These are phyloP conservation scores for Romanogobio albipinnatus DNA, from an alignment of 2,113 vertebrate genomes.

Conservation along the genomic window DNA sequence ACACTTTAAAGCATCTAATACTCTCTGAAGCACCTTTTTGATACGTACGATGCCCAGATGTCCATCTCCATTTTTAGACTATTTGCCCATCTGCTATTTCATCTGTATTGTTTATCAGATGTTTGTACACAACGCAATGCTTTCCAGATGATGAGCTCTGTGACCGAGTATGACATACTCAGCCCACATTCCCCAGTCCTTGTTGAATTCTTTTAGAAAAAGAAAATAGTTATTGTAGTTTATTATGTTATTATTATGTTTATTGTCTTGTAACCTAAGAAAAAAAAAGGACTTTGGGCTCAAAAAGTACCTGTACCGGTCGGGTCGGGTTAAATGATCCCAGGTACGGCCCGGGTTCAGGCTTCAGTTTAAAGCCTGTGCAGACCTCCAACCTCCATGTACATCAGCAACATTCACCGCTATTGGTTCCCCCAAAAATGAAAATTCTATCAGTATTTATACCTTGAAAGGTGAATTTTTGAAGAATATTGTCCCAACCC, in stretches of 20 bases:
- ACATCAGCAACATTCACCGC: background rate
- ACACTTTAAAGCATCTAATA: background rate
- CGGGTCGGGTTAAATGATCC: no score
- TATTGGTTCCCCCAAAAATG: background rate
- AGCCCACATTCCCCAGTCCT: background rate
- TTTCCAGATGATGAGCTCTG: constrained; percentile 28
- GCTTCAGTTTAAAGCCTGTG: no score
- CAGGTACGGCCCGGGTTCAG: no score
- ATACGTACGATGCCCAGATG: background rate
- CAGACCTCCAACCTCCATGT: background rate
- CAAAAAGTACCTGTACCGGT: no score
- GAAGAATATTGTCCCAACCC: no score
- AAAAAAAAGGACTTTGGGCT: no score
- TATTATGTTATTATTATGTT: no score
- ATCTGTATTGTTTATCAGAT: constrained; percentile 33
- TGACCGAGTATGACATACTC: background rate
- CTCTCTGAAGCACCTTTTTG: background rate
- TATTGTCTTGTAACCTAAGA: no score
- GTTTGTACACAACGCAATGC: constrained; percentile 22
- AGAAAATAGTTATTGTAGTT: no score
- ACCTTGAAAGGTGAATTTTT: no score
- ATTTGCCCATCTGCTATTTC: background rate
- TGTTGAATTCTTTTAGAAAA: background rate
- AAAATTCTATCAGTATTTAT: no score
- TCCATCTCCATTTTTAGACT: background rate